These are phyloP conservation scores for Ypsolopha sequella DNA, from an alignment of 2,888 invertebrate genomes.

Conservation along the genomic window DNA sequence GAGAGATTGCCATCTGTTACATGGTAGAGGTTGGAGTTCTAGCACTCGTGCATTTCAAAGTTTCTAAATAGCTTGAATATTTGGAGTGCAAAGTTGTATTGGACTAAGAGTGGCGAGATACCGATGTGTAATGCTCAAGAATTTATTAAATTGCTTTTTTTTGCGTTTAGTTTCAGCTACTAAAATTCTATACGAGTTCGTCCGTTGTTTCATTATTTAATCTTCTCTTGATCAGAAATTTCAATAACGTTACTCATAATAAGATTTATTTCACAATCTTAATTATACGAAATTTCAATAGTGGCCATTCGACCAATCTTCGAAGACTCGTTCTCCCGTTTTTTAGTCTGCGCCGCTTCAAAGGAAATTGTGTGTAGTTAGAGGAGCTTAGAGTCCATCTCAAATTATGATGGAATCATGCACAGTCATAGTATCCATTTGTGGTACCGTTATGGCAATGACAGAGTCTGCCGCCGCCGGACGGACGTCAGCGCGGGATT, in stretches of 20 bases:
- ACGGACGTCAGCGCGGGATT: not conserved
- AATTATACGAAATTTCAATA: slow-evolving; percentile 9
- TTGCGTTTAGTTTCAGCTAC: too few relatives aligned
- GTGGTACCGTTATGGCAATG: slow-evolving; percentile 51
- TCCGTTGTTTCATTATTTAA: too few relatives aligned
- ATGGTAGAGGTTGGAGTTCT: too few relatives aligned
- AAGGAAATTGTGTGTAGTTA: slow-evolving; percentile 28
- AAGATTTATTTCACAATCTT: slow-evolving; percentile 2
- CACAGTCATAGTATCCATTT: slow-evolving; percentile 54
- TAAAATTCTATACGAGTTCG: too few relatives aligned
- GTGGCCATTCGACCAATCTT: slow-evolving; percentile 6
- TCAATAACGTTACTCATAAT: not conserved
- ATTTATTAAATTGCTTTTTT: too few relatives aligned
- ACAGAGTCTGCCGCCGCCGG: slow-evolving; percentile 19
- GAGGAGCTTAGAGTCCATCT: slow-evolving; percentile 27
- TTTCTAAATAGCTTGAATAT: too few relatives aligned
- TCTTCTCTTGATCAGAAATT: not conserved
- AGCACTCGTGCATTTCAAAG: too few relatives aligned
- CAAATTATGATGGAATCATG: slow-evolving; percentile 55
- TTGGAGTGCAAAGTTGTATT: too few relatives aligned
- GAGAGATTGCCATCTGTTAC: too few relatives aligned
- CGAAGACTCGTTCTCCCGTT: not conserved
- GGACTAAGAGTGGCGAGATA: too few relatives aligned
- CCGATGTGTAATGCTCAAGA: too few relatives aligned
- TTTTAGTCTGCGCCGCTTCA: slow-evolving; percentile 12